Base-by-base conservation (phyloP, 2,797 vertebrate species). In the Heteromormyrus szaboi region DNA sequence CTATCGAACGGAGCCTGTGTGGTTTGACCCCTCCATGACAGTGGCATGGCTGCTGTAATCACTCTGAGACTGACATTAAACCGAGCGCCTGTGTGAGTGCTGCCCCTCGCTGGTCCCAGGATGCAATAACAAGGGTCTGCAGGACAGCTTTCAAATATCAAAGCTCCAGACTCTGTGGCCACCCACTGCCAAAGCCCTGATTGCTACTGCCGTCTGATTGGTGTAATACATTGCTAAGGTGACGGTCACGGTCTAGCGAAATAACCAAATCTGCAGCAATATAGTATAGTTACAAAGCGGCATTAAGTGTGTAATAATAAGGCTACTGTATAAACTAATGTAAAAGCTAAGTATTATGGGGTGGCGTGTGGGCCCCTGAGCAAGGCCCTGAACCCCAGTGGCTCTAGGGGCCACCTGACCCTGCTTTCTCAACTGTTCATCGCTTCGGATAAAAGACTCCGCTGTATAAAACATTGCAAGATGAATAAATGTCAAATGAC, bases 31-130 rank as follows among this genome's bases (percentile, higher is more conserved):
- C 51, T 54, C 22, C 33, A 44, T 33, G 11, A 22, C 19, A 3
- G 5, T n/a, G 8, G 33, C 56, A 53, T 48, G 54, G 50, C 56
- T 19, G 81, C 22, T 68, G 87, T 86, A 81, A 89, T 86, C 88
- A 68, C 76, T 86, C 68, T 53, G 83, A 89, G 84, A 25, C 37
- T 50, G 65, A 90, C 50, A 46, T 54, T 87, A 86, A 9, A 65
- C n/a, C 12, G 51, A 22, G 22, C 44, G 14, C 48, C 54, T 37
- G 6, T 37, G 85, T 37, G 17, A 54, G 85, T 56, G 33, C 48
- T 56, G 7, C 22, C 79, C 85, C 48, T 4, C 41, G 41, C 68
- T 33, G 9, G 4, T 41, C 51, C 48, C 56, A 22, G 86, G 76
- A 65, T 51, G 79, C 51, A 33, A 51, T 37, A 41, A 62, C 72